Conservation (phyloP, 1,140 invertebrate species). For the Aphidius ervi region DNA sequence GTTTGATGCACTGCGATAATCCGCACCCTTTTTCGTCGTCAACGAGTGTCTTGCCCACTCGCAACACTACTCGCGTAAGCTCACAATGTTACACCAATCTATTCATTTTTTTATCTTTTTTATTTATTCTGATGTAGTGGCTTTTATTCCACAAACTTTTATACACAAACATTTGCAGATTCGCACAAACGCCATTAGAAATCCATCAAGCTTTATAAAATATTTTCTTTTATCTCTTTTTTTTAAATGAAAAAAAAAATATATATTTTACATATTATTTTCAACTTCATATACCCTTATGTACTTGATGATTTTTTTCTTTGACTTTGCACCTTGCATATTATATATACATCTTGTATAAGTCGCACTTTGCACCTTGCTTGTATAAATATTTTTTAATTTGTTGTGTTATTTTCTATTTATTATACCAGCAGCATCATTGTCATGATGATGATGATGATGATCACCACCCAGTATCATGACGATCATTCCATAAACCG, state of each 20-base stretch:
- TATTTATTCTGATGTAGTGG: too few relatives aligned
- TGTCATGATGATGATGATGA: too few relatives aligned
- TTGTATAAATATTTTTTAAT: not conserved
- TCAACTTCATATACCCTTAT: not conserved
- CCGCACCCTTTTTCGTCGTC: not conserved
- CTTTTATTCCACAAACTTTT: too few relatives aligned
- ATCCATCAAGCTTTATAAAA: not conserved
- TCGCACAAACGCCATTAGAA: not conserved
- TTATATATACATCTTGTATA: constrained; percentile 13
- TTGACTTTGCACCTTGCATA: constrained; percentile 19
- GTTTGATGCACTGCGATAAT: constrained; percentile 29
- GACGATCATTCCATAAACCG: too few relatives aligned
- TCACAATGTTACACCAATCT: too few relatives aligned
- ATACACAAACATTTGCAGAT: not conserved
- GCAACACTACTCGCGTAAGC: not conserved
- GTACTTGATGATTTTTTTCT: constrained; percentile 7
- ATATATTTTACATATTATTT: too few relatives aligned
- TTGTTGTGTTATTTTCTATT: not conserved
- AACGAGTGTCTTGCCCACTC: too few relatives aligned
- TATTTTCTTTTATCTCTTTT: constrained; percentile 4
- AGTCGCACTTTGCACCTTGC: constrained; percentile 13
- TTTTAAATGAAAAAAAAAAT: too few relatives aligned
- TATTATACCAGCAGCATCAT: not conserved
- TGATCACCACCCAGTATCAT: too few relatives aligned
- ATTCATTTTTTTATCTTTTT: too few relatives aligned